Evolutionary conservation across 2,797 vertebrate species (phyloP).

Genomic region (Pipistrellus pipistrellus): DNA sequence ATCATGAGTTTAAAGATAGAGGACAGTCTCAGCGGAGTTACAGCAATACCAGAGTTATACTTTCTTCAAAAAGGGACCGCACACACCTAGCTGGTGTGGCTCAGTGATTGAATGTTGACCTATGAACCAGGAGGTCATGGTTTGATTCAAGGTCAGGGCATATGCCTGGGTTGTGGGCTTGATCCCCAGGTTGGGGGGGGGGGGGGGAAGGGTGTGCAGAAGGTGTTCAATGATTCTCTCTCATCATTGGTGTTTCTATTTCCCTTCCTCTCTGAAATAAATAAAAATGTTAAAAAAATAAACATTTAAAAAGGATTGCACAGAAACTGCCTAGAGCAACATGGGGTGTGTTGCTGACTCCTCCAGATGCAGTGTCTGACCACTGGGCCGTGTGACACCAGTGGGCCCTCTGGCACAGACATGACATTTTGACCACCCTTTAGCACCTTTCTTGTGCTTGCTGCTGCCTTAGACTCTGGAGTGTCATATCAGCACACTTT

Average conservation of each 20-base stretch:
- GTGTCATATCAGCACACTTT: constrained; percentile 79
- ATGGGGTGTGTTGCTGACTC: constrained; percentile 71
- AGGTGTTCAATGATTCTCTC: too few species aligned
- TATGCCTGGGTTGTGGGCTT: too few species aligned
- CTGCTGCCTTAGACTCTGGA: constrained; percentile 71
- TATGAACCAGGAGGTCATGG: too few species aligned
- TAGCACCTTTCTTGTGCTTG: constrained; percentile 52
- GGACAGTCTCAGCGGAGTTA: constrained; percentile 63
- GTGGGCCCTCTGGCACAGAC: constrained; percentile 68
- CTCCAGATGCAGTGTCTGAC: constrained; percentile 74
- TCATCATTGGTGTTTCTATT: too few species aligned
- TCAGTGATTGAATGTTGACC: too few species aligned
- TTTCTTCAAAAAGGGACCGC: neutral
- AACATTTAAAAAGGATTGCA: neutral
- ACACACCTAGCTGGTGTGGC: too few species aligned
- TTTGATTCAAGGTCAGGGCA: too few species aligned
- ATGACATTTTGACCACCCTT: constrained; percentile 65
- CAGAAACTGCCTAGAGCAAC: constrained; percentile 52
- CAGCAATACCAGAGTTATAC: neutral
- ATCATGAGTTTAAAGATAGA: constrained; percentile 79
- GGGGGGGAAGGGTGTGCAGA: too few species aligned
- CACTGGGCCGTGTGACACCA: constrained; percentile 25
- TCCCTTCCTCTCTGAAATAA: too few species aligned
- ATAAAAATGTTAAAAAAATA: too few species aligned
- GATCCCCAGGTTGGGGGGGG: too few species aligned